Evolutionary conservation across 2,113 vertebrate genomes (phyloP), one percentile per base, ranked within the genome.

Genomic region (Paralichthys olivaceus): DNA sequence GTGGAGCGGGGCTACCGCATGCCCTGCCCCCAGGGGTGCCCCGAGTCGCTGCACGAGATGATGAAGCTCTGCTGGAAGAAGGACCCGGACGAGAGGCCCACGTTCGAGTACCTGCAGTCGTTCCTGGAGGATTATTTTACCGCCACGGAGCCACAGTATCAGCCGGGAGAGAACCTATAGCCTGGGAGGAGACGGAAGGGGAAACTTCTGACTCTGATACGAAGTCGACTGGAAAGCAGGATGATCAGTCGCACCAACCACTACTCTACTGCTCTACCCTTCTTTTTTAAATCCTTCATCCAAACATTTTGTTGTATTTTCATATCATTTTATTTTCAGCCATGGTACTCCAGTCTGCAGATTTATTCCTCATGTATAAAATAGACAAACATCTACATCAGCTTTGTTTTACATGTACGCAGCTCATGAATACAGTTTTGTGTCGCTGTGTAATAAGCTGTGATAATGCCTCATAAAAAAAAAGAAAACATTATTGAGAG

Each of bases 41-140:
- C 97, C 1, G 97, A 98, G 80, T 97, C 97, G 60, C 95, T 98
- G 61, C 96, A 98, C 1, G 97, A 98, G 69, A 93, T 98, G 95
- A 98, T 98, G 97, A 96, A 96, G 93, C 92, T 95, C 40, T 98
- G 96, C 88, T 98, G 97, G 97, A 98, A 98, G 94, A 98, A 97
- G 85, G 97, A 98, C 68, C 95, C 97, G 2, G 96, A 98, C 70
- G 97, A 98, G 90, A 96, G 97, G 91, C 97, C 97, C 90, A 98
- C 97, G 1, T 98, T 98, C 84, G 97, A 98, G 90, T 98, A 98
- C 91, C 96, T 97, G 69, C 97, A 98, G 93, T 97, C 96, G 84
- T 98, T 98, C 93, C 89, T 98, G 90, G 97, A 98, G 95, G 97
- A 98, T 93, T 98, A 98, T 78, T 98, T 98, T 92, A 98, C 97